These are phyloP conservation scores for Pterophyllum scalare DNA, from an alignment of 2,113 vertebrate species.

Conservation along the genomic window DNA sequence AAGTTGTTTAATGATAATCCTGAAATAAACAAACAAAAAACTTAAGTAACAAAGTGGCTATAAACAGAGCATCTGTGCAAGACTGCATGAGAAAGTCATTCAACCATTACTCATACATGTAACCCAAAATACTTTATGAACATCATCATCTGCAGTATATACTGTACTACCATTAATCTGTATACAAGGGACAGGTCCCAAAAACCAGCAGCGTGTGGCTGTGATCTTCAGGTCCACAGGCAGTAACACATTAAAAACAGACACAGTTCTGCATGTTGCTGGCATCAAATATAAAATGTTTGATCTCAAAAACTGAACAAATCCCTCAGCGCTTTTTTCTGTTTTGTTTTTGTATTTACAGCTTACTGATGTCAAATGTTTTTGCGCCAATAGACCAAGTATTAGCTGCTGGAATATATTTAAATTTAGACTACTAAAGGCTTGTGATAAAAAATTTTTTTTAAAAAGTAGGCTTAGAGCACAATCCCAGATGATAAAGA, in stretches of 20 bases:
- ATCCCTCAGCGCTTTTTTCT: not conserved
- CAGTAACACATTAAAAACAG: not conserved
- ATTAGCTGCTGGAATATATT: not conserved
- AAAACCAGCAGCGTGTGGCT: not conserved
- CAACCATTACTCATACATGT: no score
- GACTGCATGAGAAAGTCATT: no score
- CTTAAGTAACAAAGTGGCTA: not conserved
- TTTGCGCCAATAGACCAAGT: slow-evolving; percentile 1
- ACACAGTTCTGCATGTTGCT: not conserved
- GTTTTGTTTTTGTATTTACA: not conserved
- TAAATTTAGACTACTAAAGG: not conserved
- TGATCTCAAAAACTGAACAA: not conserved
- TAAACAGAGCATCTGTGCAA: not conserved
- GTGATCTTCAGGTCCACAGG: not conserved
- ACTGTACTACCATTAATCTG: not conserved
- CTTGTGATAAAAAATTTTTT: not conserved
- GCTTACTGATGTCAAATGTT: not conserved
- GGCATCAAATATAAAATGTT: not conserved
- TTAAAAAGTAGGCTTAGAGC: not conserved
- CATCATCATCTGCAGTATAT: not conserved
- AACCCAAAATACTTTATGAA: not conserved
- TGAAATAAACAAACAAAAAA: no score
- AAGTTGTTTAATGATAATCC: not conserved
- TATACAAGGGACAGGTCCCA: not conserved
- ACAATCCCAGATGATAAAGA: not conserved